Conservation (phyloP, 2,888 invertebrate species). For the Scelioninae gen. 2 region DNA sequence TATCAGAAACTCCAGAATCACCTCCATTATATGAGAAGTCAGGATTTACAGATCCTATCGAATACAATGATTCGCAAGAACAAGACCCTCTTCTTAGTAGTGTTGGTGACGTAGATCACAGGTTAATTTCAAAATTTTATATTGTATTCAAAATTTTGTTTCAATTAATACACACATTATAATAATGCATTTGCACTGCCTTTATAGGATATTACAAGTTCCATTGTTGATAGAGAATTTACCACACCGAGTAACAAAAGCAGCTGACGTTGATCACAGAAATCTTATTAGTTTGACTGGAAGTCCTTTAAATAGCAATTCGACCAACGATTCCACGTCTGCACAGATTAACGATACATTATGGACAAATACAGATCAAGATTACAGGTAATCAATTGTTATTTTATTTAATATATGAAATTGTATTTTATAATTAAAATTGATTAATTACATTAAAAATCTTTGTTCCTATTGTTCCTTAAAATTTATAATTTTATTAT, state of each 20-base stretch:
- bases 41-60: constrained; percentile 78
- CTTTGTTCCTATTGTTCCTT: no score
- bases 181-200: no score
- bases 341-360: constrained; percentile 64
- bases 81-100: constrained; percentile 72
- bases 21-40: constrained; percentile 82
- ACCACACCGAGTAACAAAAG: constrained; percentile 72
- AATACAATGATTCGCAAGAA: constrained; percentile 79
- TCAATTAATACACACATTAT: no score
- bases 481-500: no score
- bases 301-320: constrained; percentile 77
- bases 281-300: constrained; percentile 90
- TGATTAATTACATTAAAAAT: no score
- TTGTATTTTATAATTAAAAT: no score
- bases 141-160: no score
- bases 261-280: constrained; percentile 85
- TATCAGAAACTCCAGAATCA: constrained; percentile 80
- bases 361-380: constrained; percentile 73
- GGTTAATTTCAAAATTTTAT: constrained; percentile 61
- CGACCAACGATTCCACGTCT: constrained; percentile 64
- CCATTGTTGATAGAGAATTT: constrained; percentile 70
- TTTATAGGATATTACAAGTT: constrained; percentile 69
- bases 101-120: constrained; percentile 73
- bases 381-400: constrained; percentile 68
- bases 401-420: not conserved